Conservation (phyloP, 1,140 invertebrate genomes). For the Branchinecta lindahli region DNA sequence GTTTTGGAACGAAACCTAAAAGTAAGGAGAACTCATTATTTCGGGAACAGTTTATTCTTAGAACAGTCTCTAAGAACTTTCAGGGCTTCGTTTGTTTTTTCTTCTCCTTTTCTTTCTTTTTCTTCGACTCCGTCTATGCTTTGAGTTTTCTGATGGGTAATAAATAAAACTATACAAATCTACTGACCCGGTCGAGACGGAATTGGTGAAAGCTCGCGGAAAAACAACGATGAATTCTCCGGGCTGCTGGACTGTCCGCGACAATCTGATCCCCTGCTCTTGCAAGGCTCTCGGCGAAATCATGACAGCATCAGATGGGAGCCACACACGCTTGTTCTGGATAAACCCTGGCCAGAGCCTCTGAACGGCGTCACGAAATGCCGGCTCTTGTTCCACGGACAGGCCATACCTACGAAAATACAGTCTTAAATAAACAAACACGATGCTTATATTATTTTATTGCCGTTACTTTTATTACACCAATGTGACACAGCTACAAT, state of each 20-base stretch:
- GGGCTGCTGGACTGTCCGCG: constrained; percentile 63
- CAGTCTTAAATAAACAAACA: neutral
- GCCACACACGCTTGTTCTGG: constrained; percentile 61
- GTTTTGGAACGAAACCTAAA: too few relatives aligned
- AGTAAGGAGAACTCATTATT: too few relatives aligned
- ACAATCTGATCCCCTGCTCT: constrained; percentile 56
- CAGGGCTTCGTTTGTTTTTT: too few relatives aligned
- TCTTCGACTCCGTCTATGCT: too few relatives aligned
- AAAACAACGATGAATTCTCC: constrained; percentile 83
- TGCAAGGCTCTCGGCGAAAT: constrained; percentile 67
- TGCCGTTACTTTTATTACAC: neutral
- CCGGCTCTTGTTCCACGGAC: constrained; percentile 52
- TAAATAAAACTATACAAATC: too few relatives aligned
- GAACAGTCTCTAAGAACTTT: too few relatives aligned
- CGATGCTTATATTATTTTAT: too few relatives aligned
- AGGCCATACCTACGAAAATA: constrained; percentile 50
- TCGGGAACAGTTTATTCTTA: too few relatives aligned
- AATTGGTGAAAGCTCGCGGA: constrained; percentile 74
- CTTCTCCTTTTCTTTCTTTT: too few relatives aligned
- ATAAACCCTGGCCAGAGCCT: constrained; percentile 61
- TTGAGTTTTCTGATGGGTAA: too few relatives aligned
- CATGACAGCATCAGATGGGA: constrained; percentile 86
- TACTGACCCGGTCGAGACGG: constrained; percentile 47
- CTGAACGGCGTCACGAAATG: constrained; percentile 54
- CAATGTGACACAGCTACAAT: too few relatives aligned